Base-by-base conservation (phyloP, 2,797 vertebrate genomes). In the Schizopygopsis pylzovi region DNA sequence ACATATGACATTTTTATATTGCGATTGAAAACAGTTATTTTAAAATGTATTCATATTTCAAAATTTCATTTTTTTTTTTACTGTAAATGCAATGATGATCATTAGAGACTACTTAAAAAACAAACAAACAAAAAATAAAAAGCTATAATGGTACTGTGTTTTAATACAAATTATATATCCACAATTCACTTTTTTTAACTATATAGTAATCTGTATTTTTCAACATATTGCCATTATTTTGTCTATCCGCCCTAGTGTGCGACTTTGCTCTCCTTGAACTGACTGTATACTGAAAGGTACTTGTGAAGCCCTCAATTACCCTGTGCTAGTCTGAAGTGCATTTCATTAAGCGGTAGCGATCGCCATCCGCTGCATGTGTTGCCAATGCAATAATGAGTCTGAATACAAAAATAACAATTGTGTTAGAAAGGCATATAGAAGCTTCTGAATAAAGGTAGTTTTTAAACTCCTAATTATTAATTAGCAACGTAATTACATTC, bases 391-490 rank as follows among this genome's bases (percentile, higher is more conserved):
- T 39, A 25, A 54, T 72, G 68, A 59, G 39, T 16, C 39, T 59
- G 39, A 61, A 82, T 73, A 8, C 52, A 82, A 71, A 63, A 12
- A 45, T 73, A 76, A 52, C 45, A 54, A 65, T 63, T 65, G 18
- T 0, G 13, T 54, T 28, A 41, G n/a, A 22, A 49, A 72, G 28
- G 22, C n/a, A 25, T 15, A 47, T 11, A 13, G 10, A 47, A 43
- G 41, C 56, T 28, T 71, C 20, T 25, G 28, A 56, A 82, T 39
- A n/a, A 54, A 54, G 18, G 4, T 39, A 13, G 18, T 56, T 78
- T 75, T 52, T 78, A 37, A 41, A 78, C 7, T 37, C 13, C 16
- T 39, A 39, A 56, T 82, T 41, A 41, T 41, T 25, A 71, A 71
- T 7, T 6, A 49, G 25, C 39, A 63, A 41, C 10, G 65, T 37